Base-by-base conservation (phyloP, 2,113 vertebrate genomes). In the Calonectris borealis region DNA sequence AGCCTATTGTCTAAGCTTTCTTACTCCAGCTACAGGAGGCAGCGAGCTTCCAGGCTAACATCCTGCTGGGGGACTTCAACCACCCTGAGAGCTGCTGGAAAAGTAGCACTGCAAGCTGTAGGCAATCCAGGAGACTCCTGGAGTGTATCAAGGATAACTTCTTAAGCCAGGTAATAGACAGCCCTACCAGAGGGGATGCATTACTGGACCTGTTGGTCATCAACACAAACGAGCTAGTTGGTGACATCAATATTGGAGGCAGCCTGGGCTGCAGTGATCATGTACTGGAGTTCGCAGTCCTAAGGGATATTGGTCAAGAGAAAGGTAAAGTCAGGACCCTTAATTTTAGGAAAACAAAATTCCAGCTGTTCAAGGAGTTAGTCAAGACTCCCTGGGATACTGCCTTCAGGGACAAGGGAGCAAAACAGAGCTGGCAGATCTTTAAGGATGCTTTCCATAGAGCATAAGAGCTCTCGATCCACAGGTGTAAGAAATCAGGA, bases 31-130 rank as follows among this genome's bases (percentile, higher is more conserved):
- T 18, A 24, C 13, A 38, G 26, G 2, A 87, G 8, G 1, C 21
- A 72, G 5, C 1, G 3, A 0, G 0, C 14, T 54, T 0, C 0
- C 24, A 60, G 31, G 9, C 1, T 58, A 13, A 44, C 13, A 2
- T 65, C 24, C 20, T 60, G 16, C 13, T 57, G 29, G 13, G 4
- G 24, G 2, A 7, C 4, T 68, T 68, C 32, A 72, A 10, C 6
- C 12, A 38, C 15, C 5, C 25, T 2, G 3, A 11, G 2, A 44
- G 3, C n/a, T 76, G 6, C 9, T 62, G 25, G 48, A 66, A 83
- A 76, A 57, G 14, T 34, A 79, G 11, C 25, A 57, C 3, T 7
- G 32, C 1, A 1, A 62, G 4, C 16, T 62, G 18, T 15, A 57
- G 9, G 7, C 20, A 31, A 22, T 48, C 22, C 29, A 48, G 22